Percentiles rank a stretch among this genome's conserved stretches.
These are phyloP conservation scores for Periparus ater DNA, from an alignment of 2,797 vertebrate species.

Conservation along the genomic window DNA sequence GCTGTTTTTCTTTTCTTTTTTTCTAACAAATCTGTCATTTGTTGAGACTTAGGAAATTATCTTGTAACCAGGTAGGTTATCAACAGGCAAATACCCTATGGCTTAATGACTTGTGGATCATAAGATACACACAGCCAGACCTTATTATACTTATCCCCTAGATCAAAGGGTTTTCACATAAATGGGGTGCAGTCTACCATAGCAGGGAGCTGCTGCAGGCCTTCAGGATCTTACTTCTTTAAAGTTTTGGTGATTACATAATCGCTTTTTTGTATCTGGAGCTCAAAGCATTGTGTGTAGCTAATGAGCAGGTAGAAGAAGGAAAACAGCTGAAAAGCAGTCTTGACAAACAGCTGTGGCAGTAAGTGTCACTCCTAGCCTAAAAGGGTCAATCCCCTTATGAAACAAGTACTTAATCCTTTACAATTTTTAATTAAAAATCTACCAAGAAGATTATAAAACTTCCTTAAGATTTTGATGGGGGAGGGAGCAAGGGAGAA, in stretches of 20 bases:
- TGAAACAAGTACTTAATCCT: slow-evolving; percentile 43
- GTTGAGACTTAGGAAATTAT: background rate
- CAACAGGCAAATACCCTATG: slow-evolving; percentile 24
- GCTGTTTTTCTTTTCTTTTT: background rate
- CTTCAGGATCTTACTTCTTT: slow-evolving; percentile 40
- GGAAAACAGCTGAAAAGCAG: slow-evolving; percentile 51
- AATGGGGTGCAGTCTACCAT: slow-evolving; percentile 46
- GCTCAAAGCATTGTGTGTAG: background rate
- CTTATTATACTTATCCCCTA: slow-evolving; percentile 39
- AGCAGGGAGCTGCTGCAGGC: slow-evolving; percentile 21
- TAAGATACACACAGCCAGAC: slow-evolving; percentile 47
- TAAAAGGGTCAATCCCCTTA: slow-evolving; percentile 48
- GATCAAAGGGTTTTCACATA: slow-evolving; percentile 61
- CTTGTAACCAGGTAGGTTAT: slow-evolving; percentile 22
- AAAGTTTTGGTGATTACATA: slow-evolving; percentile 59
- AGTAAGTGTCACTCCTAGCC: background rate
- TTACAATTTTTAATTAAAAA: slow-evolving; percentile 54
- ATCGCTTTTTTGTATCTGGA: background rate
- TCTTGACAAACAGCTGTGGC: slow-evolving; percentile 42
- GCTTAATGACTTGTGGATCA: slow-evolving; percentile 37
- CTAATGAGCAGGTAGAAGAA: slow-evolving; percentile 53
- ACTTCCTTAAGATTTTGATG: background rate
- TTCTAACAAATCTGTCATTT: background rate
- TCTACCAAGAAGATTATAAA: slow-evolving; percentile 17
- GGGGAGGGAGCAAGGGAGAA: background rate